phyloP scores from a whole-genome alignment of 92 coral and sea anemone genomes.

The Plumapathes pennacea region DNA sequence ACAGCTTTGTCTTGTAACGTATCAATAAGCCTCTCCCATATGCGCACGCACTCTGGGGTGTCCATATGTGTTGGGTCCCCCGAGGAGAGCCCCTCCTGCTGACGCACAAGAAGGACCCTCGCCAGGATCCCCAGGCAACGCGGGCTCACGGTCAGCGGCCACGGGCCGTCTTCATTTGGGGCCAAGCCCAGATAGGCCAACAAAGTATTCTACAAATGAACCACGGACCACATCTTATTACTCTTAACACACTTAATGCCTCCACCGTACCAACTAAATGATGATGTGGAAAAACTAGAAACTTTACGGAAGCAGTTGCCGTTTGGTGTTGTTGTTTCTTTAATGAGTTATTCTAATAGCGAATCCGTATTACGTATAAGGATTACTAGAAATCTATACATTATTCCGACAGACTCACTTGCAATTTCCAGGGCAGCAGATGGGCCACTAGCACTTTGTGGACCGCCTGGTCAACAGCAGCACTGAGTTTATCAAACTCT shows the following conservation, averaged over 20 bases:
- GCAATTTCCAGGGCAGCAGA: slow-evolving; percentile 50
- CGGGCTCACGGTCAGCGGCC: slow-evolving; percentile 84
- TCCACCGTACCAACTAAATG: too few relatives aligned
- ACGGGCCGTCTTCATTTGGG: slow-evolving; percentile 59
- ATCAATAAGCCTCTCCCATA: slow-evolving; percentile 79
- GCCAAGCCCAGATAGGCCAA: slow-evolving; percentile 69
- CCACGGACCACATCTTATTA: background rate
- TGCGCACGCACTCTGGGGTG: slow-evolving; percentile 68
- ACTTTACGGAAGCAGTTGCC: too few relatives aligned
- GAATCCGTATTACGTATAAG: too few relatives aligned
- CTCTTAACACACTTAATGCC: too few relatives aligned
- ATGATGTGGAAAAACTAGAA: too few relatives aligned
- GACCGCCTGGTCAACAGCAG: slow-evolving; percentile 69
- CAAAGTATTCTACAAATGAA: slow-evolving; percentile 48
- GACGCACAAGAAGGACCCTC: slow-evolving; percentile 83
- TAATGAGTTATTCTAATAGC: too few relatives aligned
- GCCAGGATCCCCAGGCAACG: slow-evolving; percentile 86
- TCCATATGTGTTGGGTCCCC: slow-evolving; percentile 53
- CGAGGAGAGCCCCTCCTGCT: slow-evolving; percentile 55
- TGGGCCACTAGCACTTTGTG: slow-evolving; percentile 77
- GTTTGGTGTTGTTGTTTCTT: too few relatives aligned
- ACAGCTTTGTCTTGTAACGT: slow-evolving; percentile 67
- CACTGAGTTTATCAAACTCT: slow-evolving; percentile 63
- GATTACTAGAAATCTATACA: too few relatives aligned
- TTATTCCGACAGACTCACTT: slow-evolving; percentile 38